Conservation (phyloP, 2,113 vertebrate species). For the Chaetodon trifascialis region DNA sequence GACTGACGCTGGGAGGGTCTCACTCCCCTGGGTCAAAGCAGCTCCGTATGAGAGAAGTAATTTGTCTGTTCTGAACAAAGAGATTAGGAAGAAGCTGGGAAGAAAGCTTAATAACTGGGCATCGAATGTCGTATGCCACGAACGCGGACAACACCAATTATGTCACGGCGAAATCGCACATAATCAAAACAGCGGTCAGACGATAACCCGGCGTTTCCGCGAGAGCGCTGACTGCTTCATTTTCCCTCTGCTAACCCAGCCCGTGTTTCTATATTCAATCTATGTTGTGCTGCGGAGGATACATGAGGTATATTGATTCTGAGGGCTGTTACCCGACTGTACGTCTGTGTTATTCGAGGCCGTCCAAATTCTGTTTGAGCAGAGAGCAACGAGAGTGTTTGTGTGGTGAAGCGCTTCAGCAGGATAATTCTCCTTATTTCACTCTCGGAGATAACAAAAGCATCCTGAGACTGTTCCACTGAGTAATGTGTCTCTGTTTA, state of each 20-base stretch:
- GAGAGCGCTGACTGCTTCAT: slow-evolving; percentile 56
- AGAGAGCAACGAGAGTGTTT: slow-evolving; percentile 30
- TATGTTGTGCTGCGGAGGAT: slow-evolving; percentile 25
- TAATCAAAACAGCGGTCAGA: slow-evolving; percentile 77
- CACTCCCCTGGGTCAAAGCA: slow-evolving; percentile 94
- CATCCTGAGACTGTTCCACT: slow-evolving; percentile 65
- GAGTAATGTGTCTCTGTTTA: slow-evolving; percentile 73
- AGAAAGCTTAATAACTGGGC: slow-evolving; percentile 97
- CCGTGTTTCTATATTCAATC: slow-evolving; percentile 23
- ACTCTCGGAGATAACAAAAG: slow-evolving; percentile 65
- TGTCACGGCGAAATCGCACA: slow-evolving; percentile 74
- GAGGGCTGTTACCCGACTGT: slow-evolving; percentile 44
- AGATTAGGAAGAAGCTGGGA: slow-evolving; percentile 92
- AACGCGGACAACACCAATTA: slow-evolving; percentile 92
- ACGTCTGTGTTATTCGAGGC: slow-evolving; percentile 35
- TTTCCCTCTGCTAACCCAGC: slow-evolving; percentile 39
- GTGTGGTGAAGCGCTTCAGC: slow-evolving; percentile 59
- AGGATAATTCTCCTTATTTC: slow-evolving; percentile 63
- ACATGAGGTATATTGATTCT: slow-evolving; percentile 62
- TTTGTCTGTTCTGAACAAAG: slow-evolving; percentile 99
- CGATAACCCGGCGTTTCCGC: slow-evolving; percentile 59
- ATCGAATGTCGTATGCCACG: slow-evolving; percentile 90
- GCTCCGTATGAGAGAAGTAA: slow-evolving; percentile 97
- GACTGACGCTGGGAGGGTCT: slow-evolving; percentile 93
- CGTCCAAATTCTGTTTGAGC: slow-evolving; percentile 50